Percentiles rank a stretch among this genome's conserved stretches.
Evolutionary conservation across 1,140 invertebrate species (phyloP).

Genomic region (Archegozetes longisetosus): DNA sequence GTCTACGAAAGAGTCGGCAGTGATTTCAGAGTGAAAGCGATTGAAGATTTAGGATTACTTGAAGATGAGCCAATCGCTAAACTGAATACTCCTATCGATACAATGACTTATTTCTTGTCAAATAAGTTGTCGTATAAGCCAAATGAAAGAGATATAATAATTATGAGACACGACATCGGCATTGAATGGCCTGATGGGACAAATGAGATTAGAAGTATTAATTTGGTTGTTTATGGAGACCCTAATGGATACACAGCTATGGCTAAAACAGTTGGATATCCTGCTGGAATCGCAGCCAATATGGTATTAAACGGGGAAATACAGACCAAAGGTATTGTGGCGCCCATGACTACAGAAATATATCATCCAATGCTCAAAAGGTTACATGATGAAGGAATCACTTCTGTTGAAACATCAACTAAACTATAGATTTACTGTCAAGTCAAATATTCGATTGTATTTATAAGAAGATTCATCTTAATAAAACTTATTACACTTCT

Average conservation of each 20-base stretch:
- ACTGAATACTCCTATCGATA: conserved; percentile 70
- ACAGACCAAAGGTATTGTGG: conserved; percentile 73
- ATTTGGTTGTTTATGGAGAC: conserved; percentile 84
- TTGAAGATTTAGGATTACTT: conserved; percentile 76
- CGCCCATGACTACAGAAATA: conserved; percentile 75
- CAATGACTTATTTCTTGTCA: conserved; percentile 60
- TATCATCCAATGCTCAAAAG: conserved; percentile 75
- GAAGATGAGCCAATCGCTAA: conserved; percentile 63
- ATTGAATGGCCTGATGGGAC: conserved; percentile 78
- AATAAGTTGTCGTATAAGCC: conserved; percentile 34
- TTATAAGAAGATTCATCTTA: no score
- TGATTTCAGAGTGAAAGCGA: conserved; percentile 43
- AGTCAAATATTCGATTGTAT: no score
- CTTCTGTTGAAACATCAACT: conserved; percentile 41
- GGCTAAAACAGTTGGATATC: conserved; percentile 92
- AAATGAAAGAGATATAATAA: conserved; percentile 79
- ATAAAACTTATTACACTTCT: no score
- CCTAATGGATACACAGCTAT: conserved; percentile 76
- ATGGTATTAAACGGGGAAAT: conserved; percentile 98
- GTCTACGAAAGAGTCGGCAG: conserved; percentile 51
- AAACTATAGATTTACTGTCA: conserved; percentile 96
- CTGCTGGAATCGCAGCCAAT: conserved; percentile 85
- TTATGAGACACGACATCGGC: conserved; percentile 80
- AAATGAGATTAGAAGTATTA: conserved; percentile 64
- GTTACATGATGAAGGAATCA: conserved; percentile 66